phyloP scores from a whole-genome alignment of 1,140 invertebrate genomes.

The Tyrophagus putrescentiae region DNA sequence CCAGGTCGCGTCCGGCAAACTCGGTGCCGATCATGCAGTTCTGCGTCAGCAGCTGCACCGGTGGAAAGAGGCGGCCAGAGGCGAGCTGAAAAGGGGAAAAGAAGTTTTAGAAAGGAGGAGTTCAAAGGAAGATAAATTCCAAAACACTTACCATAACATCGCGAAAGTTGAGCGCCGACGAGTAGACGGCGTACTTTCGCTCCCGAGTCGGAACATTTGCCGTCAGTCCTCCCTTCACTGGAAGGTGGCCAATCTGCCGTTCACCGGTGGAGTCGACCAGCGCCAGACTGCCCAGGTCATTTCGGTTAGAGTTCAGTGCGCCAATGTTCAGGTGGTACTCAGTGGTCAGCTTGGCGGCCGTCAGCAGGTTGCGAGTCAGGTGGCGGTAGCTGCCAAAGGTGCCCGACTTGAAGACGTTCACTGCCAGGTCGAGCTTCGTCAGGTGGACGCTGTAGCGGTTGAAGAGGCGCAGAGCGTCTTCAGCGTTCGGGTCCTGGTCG shows the following conservation, averaged over 20 bases:
- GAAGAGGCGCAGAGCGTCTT: neutral
- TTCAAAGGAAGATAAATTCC: constrained; percentile 41
- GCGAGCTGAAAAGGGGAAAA: no score
- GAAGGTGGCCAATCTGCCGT: no score
- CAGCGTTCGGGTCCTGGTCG: no score
- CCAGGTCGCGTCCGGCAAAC: constrained; percentile 59
- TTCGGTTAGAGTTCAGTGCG: no score
- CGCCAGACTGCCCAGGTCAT: constrained; percentile 73
- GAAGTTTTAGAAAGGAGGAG: neutral
- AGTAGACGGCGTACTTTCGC: constrained; percentile 50
- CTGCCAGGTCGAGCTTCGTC: constrained; percentile 51
- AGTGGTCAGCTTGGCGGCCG: neutral
- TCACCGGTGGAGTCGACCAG: constrained; percentile 69
- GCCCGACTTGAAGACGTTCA: constrained; percentile 61
- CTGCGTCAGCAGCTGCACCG: neutral
- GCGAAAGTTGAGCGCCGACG: constrained; percentile 27
- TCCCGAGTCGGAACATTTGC: constrained; percentile 26
- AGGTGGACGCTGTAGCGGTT: constrained; percentile 38
- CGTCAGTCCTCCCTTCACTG: constrained; percentile 42
- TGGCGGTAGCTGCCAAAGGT: constrained; percentile 73
- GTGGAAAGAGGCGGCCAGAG: neutral
- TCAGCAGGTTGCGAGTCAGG: constrained; percentile 46
- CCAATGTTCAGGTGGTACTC: constrained; percentile 67
- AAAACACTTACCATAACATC: constrained; percentile 31
- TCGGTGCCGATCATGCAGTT: constrained; percentile 49